Percentiles rank a stretch among this genome's conserved stretches.
phyloP scores from a whole-genome alignment of 2,113 vertebrate species.

The Oriolus oriolus region DNA sequence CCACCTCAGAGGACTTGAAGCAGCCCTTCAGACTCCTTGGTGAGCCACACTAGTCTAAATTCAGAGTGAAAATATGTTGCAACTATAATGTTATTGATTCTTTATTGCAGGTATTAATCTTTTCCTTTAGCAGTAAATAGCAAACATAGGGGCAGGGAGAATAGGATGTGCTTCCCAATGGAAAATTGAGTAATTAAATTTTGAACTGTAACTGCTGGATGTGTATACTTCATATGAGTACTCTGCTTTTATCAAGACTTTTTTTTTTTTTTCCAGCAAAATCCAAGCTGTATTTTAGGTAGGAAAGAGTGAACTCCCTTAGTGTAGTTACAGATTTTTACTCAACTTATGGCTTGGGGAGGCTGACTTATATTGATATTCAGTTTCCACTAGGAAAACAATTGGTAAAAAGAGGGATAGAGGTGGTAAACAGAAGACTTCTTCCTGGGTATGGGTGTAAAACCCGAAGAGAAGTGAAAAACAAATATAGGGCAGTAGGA shows the following conservation, averaged over 20 bases:
- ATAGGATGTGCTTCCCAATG: neutral
- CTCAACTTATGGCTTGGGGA: neutral
- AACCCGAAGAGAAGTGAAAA: neutral
- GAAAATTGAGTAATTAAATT: conserved; percentile 44
- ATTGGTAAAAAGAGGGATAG: neutral
- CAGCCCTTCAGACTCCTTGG: neutral
- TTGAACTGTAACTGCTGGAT: conserved; percentile 13
- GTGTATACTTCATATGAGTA: neutral
- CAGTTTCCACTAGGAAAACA: neutral
- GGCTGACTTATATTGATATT: neutral
- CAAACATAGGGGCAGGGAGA: neutral
- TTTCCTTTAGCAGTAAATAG: conserved; percentile 23
- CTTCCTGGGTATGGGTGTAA: neutral
- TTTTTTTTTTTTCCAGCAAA: neutral
- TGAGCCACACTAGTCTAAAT: neutral
- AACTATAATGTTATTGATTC: conserved; percentile 29
- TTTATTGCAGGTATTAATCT: conserved; percentile 56
- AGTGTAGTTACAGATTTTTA: neutral
- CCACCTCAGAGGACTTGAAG: neutral
- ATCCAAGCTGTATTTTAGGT: neutral
- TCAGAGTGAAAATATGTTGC: neutral
- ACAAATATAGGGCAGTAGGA: neutral
- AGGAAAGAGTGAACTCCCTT: neutral
- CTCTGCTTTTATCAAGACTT: neutral
- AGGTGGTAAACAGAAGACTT: neutral